A percentile compares a stretch with the other conserved stretches of the same genome.
These are phyloP conservation scores for Monodelphis domestica DNA, from an alignment of 2,797 vertebrate species.

Conservation along the genomic window DNA sequence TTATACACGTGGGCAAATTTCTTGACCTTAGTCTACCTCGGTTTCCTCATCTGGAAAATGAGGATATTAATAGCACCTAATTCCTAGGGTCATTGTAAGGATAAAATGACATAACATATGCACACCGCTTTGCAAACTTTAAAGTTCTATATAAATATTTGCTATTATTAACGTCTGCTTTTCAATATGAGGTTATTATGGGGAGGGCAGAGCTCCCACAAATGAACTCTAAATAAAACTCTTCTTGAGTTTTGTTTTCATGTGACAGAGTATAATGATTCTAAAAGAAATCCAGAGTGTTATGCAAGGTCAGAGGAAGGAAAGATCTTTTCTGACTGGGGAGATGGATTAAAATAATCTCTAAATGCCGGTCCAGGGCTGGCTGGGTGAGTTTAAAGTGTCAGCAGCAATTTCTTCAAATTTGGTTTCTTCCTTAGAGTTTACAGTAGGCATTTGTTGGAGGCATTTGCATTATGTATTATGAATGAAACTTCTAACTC, in stretches of 20 bases:
- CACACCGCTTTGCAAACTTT: background rate
- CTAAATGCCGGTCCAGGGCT: background rate
- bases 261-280: background rate
- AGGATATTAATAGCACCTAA: background rate
- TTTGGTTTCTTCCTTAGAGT: background rate
- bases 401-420: background rate
- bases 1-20: background rate
- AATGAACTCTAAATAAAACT: background rate
- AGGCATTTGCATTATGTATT: background rate
- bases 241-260: background rate
- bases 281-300: background rate
- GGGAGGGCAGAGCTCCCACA: background rate
- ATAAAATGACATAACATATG: background rate
- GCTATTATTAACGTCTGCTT: background rate
- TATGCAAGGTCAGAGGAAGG: background rate
- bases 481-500: no score
- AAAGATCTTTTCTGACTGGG: background rate
- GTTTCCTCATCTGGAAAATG: background rate
- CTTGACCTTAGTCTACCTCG: background rate
- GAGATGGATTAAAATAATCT: background rate
- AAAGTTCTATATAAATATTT: background rate
- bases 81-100: background rate
- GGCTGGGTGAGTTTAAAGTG: background rate
- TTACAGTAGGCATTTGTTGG: background rate
- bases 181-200: background rate